Evolutionary conservation across 2,888 invertebrate genomes (phyloP), one percentile per base, ranked within the genome.

Genomic region (Sylvicola fuscatus): DNA sequence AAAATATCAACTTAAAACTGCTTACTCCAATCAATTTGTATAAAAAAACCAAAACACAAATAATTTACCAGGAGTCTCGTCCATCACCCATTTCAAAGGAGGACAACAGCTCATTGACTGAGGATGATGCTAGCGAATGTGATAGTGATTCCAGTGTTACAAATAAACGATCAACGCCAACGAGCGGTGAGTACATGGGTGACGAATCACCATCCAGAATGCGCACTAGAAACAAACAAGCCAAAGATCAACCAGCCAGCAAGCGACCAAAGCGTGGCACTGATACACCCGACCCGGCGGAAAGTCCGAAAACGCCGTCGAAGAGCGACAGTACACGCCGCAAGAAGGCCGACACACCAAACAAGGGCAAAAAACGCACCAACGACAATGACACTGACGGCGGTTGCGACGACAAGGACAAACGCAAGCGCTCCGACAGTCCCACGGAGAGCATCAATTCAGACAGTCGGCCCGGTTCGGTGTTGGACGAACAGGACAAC

Each of bases 71-170:
- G 38, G 52, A 57, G 48, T 66, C 69, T 38, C 59, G 74, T 47
- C 72, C 74, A 38, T 73, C 72, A 40, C 73, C 69, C 14, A 73
- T 68, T 55, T 68, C 72, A 39, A 76, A 75, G 54, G 77, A 74
- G 41, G 77, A 77, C 54, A 76, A 74, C 50, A 76, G 75, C 58
- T 81, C 82, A 39, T 78, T 81, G 40, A 81, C 81, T 36, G 82
- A 82, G 56, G 82, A 82, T 65, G 87, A 90, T 56, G 84, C 83
- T 61, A 90, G 90, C 43, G 90, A 90, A 54, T 89, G 90, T 56
- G 92, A 92, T 58, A 89, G 89, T 57, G 90, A 90, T 61, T 89
- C 86, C 39, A 70, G 89, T 52, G 84, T 87, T 50, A 75, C 86
- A 46, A 80, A 59, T 48, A 59, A 59, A 56, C 58, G 60, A 40